These are phyloP conservation scores for Aphodius granarius DNA, from an alignment of 2,888 invertebrate species.

Conservation along the genomic window DNA sequence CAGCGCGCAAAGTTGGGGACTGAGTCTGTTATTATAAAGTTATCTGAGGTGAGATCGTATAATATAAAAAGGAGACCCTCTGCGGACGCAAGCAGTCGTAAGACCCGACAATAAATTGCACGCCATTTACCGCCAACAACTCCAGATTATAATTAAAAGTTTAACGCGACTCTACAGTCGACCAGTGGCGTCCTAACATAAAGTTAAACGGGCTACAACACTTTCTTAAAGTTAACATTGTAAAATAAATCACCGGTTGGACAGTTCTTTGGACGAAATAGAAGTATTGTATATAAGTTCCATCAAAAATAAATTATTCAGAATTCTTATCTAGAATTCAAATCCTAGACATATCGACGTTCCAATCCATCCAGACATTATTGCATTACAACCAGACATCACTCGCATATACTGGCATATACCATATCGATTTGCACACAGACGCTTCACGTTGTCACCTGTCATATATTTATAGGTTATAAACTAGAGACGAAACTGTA, in stretches of 20 bases:
- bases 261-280: too few relatives aligned
- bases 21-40: neutral
- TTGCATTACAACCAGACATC: neutral
- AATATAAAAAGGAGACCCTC: neutral
- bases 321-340: neutral
- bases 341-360: neutral
- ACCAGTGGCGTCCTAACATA: too few relatives aligned
- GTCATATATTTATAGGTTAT: too few relatives aligned
- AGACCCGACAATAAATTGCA: neutral
- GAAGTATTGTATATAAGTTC: too few relatives aligned
- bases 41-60: neutral
- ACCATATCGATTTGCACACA: neutral
- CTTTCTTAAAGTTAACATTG: too few relatives aligned
- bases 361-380: neutral
- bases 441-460: too few relatives aligned
- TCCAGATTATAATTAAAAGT: neutral
- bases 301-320: too few relatives aligned
- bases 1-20: neutral
- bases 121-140: neutral
- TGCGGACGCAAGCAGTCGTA: neutral
- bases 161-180: neutral
- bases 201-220: too few relatives aligned
- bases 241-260: too few relatives aligned
- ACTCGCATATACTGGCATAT: too few relatives aligned
- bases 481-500: too few relatives aligned